These are phyloP conservation scores for Grapholita molesta DNA, from an alignment of 1,140 invertebrate species.

Conservation along the genomic window DNA sequence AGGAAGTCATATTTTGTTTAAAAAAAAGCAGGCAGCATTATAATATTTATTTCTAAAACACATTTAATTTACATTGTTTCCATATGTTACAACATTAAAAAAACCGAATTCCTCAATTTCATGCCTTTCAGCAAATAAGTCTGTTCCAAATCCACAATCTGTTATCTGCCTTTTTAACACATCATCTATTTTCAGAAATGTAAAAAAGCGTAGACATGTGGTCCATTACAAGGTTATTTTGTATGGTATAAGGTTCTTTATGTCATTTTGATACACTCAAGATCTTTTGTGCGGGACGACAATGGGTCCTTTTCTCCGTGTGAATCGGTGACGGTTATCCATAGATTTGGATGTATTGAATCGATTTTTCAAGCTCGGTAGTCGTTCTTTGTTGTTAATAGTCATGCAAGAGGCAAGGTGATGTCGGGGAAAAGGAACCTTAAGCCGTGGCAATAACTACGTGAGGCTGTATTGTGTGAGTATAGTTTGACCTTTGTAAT, in stretches of 20 bases:
- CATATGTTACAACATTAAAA: neutral
- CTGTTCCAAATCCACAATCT: constrained; percentile 41
- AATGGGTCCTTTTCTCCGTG: constrained; percentile 62
- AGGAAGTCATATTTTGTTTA: no score
- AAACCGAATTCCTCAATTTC: neutral
- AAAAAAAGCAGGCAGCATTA: no score
- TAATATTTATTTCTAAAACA: no score
- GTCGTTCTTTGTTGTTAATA: constrained; percentile 66
- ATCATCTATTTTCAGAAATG: constrained; percentile 68
- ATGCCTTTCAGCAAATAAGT: neutral
- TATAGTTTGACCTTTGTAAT: constrained; percentile 41
- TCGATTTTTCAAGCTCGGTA: constrained; percentile 75
- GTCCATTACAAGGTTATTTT: constrained; percentile 65
- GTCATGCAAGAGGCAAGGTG: constrained; percentile 10
- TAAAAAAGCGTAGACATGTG: constrained; percentile 59
- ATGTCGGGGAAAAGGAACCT: constrained; percentile 8
- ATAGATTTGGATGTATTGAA: constrained; percentile 66
- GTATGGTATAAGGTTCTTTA: constrained; percentile 67
- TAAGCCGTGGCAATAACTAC: constrained; percentile 36
- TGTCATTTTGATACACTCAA: constrained; percentile 75
- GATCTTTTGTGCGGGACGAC: constrained; percentile 56
- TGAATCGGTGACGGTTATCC: constrained; percentile 46
- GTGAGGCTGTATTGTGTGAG: neutral
- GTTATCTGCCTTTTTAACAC: constrained; percentile 75
- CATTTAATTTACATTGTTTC: neutral